Percentiles rank a stretch among this genome's conserved stretches.
phyloP scores from a whole-genome alignment of 2,888 invertebrate genomes.

The Phaonia tiefii region DNA sequence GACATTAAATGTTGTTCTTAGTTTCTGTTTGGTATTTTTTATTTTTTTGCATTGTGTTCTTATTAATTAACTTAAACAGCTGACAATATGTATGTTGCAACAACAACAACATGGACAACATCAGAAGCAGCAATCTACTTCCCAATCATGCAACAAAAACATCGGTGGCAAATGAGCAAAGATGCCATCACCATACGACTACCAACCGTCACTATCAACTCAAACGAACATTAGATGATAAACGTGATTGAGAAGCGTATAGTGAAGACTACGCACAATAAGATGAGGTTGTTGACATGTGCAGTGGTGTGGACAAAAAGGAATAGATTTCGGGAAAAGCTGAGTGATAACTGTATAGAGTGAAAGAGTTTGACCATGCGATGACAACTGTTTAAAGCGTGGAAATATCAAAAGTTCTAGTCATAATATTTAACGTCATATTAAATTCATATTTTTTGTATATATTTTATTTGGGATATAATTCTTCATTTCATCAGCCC shows the following conservation, averaged over 20 bases:
- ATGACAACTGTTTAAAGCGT: no score
- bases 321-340: background rate
- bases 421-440: no score
- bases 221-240: conserved; percentile 48
- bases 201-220: conserved; percentile 27
- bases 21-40: conserved; percentile 52
- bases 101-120: conserved; percentile 9
- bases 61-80: conserved; percentile 69
- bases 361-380: background rate
- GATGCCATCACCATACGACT: background rate
- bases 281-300: conserved; percentile 12
- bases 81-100: conserved; percentile 62
- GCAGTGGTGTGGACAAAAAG: background rate
- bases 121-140: conserved; percentile 1
- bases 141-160: conserved; percentile 48
- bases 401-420: no score
- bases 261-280: background rate
- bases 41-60: conserved; percentile 59
- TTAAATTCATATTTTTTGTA: no score
- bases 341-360: conserved; percentile 9
- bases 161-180: conserved; percentile 51
- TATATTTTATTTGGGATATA: no score
- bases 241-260: conserved; percentile 20
- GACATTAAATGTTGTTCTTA: conserved; percentile 22
- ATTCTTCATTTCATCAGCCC: no score